Percentiles rank a stretch among this genome's conserved stretches.
Evolutionary conservation across 2,113 vertebrate species (phyloP).

Genomic region (Hyla sarda): DNA sequence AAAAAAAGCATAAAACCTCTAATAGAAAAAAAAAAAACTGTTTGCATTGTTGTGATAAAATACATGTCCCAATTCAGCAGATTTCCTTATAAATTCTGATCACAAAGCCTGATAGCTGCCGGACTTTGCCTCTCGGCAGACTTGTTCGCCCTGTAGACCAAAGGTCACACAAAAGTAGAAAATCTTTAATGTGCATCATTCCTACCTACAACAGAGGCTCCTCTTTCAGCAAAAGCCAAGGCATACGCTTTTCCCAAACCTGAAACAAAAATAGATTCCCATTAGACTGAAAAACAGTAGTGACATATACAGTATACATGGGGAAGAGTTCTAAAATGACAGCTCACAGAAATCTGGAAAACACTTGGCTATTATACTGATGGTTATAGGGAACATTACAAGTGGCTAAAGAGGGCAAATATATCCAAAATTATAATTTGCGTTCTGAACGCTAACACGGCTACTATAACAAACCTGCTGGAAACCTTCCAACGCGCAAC

Average conservation of each 20-base stretch:
- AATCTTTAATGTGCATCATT: constrained; percentile 54
- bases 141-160: constrained; percentile 52
- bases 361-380: background rate
- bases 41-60: too few species aligned
- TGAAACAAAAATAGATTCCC: constrained; percentile 62
- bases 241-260: constrained; percentile 93
- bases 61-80: background rate
- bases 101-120: constrained; percentile 58
- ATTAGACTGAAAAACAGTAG: background rate
- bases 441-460: background rate
- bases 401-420: background rate
- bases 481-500: background rate
- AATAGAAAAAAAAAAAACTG: too few species aligned
- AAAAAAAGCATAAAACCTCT: too few species aligned
- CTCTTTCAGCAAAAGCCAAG: constrained; percentile 93
- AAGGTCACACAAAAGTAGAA: constrained; percentile 34
- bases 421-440: background rate
- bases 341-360: too few species aligned
- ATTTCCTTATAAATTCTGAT: background rate
- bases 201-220: constrained; percentile 93
- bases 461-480: constrained; percentile 23
- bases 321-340: too few species aligned
- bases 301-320: background rate
- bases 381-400: background rate
- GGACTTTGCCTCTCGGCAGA: constrained; percentile 61